Percentiles rank a stretch among this genome's conserved stretches.
Evolutionary conservation across 2,888 invertebrate species (phyloP).

Genomic region (Sussaba pulchella): DNA sequence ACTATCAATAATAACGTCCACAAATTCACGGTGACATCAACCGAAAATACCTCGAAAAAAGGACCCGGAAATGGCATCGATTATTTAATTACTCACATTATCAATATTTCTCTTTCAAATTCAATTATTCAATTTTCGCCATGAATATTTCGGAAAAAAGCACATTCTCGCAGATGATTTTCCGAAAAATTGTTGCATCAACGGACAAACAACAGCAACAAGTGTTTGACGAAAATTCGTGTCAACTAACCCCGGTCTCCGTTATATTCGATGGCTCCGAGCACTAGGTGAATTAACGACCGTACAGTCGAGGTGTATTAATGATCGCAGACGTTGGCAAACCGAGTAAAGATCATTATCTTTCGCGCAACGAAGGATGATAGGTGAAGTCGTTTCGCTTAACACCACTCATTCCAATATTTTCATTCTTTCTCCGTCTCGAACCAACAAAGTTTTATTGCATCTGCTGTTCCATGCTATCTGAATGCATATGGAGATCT

Average conservation of each 20-base stretch:
- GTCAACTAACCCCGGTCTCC: neutral
- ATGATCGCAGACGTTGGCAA: constrained; percentile 13
- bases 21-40: too few relatives aligned
- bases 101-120: too few relatives aligned
- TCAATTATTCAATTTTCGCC: too few relatives aligned
- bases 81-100: too few relatives aligned
- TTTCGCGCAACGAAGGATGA: neutral
- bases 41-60: too few relatives aligned
- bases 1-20: too few relatives aligned
- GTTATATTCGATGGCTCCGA: neutral
- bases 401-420: neutral
- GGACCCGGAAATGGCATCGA: too few relatives aligned
- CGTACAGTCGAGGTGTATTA: neutral
- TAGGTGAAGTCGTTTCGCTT: neutral
- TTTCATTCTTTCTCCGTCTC: neutral
- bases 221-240: neutral
- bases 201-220: neutral
- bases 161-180: too few relatives aligned
- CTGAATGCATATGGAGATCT: constrained; percentile 16
- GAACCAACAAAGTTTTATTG: neutral
- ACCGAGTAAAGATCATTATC: constrained; percentile 27
- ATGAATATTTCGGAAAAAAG: too few relatives aligned
- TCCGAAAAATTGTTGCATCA: neutral
- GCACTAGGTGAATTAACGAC: constrained; percentile 19
- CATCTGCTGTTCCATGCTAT: neutral